Evolutionary conservation across 2,888 invertebrate genomes (phyloP).

Genomic region (Scotopteryx bipunctaria): DNA sequence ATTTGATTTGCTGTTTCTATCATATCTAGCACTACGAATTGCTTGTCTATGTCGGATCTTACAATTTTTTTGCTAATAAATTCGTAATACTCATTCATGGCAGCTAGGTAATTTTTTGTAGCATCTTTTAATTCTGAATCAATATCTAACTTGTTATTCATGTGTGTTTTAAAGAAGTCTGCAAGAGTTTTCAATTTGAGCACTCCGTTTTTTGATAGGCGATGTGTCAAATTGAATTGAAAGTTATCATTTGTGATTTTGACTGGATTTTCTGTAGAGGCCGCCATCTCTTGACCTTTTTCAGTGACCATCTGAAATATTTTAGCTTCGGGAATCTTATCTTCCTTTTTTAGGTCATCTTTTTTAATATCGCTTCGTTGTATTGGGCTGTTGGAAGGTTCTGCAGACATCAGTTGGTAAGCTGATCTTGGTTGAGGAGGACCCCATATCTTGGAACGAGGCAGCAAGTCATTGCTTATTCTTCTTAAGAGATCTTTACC

Average conservation of each 20-base stretch:
- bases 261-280: background rate
- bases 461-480: background rate
- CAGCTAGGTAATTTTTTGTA: constrained; percentile 3
- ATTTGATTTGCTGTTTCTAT: constrained; percentile 22
- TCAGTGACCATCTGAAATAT: background rate
- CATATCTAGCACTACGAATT: constrained; percentile 21
- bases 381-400: background rate
- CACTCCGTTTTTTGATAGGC: constrained; percentile 5
- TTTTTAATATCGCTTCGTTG: background rate
- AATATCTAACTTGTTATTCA: constrained; percentile 8
- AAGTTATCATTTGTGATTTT: background rate
- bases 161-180: constrained; percentile 12
- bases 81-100: constrained; percentile 13
- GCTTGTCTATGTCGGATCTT: constrained; percentile 6
- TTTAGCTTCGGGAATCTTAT: background rate
- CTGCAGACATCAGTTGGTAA: background rate
- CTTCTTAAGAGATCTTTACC: constrained; percentile 14
- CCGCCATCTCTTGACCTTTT: background rate
- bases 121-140: constrained; percentile 5
- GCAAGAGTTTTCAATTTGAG: constrained; percentile 16
- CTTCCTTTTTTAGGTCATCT: background rate
- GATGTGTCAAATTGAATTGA: background rate
- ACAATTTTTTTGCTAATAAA: constrained; percentile 12
- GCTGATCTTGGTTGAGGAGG: background rate
- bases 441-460: background rate